phyloP scores from a whole-genome alignment of 1,140 invertebrate species.

The Ips nitidus region DNA sequence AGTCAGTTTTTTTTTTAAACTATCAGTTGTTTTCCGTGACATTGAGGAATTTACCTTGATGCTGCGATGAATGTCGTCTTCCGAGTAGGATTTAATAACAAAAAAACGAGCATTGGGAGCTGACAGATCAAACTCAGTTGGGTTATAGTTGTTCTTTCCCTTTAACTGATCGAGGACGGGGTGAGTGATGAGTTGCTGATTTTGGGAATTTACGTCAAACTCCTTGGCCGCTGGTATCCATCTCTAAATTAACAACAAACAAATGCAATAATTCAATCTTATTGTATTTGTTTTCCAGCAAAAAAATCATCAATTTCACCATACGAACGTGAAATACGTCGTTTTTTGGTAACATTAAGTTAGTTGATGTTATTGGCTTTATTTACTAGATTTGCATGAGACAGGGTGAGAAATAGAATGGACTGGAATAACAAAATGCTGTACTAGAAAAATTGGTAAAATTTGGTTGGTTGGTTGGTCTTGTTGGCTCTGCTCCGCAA shows the following conservation, averaged over 20 bases:
- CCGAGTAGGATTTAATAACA: conserved; percentile 98
- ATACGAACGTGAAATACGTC: too few species aligned
- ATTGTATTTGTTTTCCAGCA: too few species aligned
- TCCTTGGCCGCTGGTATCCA: conserved; percentile 47
- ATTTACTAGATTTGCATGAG: too few species aligned
- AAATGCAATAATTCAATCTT: too few species aligned
- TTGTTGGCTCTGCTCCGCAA: too few species aligned
- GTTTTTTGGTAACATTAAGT: not conserved
- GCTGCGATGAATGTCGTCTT: conserved; percentile 97
- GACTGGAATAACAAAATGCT: too few species aligned
- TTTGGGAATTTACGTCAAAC: conserved; percentile 45
- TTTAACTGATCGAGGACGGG: conserved; percentile 86
- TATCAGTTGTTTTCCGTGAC: not conserved
- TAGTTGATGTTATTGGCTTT: too few species aligned
- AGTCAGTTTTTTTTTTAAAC: not conserved
- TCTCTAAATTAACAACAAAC: conserved; percentile 19
- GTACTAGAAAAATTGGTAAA: too few species aligned
- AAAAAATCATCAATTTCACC: too few species aligned
- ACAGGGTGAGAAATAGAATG: too few species aligned
- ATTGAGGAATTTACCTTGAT: conserved; percentile 57
- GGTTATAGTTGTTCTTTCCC: conserved; percentile 95
- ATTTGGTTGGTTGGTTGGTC: too few species aligned
- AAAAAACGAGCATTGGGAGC: conserved; percentile 89
- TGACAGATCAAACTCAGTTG: conserved; percentile 85
- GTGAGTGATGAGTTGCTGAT: conserved; percentile 53